Evolutionary conservation across 2,113 vertebrate species (phyloP), one percentile per base, ranked within the genome.

Genomic region (Salminus brasiliensis): DNA sequence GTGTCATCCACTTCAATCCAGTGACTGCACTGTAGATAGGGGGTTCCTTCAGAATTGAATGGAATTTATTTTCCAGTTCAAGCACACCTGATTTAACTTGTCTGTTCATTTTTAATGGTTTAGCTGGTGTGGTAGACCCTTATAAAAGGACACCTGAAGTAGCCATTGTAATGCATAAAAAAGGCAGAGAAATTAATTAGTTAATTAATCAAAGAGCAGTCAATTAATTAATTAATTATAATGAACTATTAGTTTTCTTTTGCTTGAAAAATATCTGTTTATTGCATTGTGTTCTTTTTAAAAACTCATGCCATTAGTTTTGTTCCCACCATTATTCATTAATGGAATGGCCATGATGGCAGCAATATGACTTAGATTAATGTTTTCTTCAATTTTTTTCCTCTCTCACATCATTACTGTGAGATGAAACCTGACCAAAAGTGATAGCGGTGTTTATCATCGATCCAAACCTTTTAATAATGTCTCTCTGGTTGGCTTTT

Each of bases 391-490:
- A 11, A 7, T 1, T 53, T 53, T 5, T 25, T 55, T 23, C 25
- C 47, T 21, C 13, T 5, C n/a, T 21, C 1, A 18, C n/a, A 55
- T 55, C 52, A 55, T 55, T 55, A 55, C n/a, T 7, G 5, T 18
- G 18, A n/a, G 72, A 60, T 73, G 15, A 15, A 30, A 74, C 60
- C 29, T 63, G 30, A 36, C 23, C 62, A 47, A 68, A 43, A 70
- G 29, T 21, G n/a, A 29, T 23, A 49, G 30, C 47, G n/a, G n/a
- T 16, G 30, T 25, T 16, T 45, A 16, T 57, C 11, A 78, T 60
- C 23, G 43, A 47, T 34, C 21, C 16, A n/a, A 76, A 52, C 27
- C 53, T 47, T 71, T 36, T 49, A 63, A 62, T 71, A 78, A 72
- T 63, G 55, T 30, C 15, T n/a, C 18, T 67, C 16, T 47, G 25